Percentiles rank a stretch among this genome's conserved stretches.
Conservation (phyloP, 2,797 vertebrate species). For the Pelochelys cantorii region DNA sequence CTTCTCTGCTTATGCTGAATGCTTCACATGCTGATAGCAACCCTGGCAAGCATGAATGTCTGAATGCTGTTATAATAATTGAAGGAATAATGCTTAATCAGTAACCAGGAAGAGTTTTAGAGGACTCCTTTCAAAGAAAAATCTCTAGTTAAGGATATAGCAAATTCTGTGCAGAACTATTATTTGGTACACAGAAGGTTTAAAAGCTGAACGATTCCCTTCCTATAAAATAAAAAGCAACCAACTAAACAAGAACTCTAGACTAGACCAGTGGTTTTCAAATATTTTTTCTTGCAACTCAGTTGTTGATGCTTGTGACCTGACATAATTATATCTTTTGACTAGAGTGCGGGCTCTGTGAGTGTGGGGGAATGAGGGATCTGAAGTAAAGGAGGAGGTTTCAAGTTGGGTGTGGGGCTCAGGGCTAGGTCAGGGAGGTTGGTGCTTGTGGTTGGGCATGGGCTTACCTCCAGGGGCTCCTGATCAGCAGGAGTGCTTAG, state of each 20-base stretch:
- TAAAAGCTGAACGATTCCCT: neutral
- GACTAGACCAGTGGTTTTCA: neutral
- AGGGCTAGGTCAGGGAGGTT: too few species aligned
- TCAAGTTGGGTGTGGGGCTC: too few species aligned
- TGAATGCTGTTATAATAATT: accelerated
- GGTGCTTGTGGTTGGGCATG: too few species aligned
- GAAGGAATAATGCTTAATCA: neutral
- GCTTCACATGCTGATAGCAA: neutral
- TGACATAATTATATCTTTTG: too few species aligned
- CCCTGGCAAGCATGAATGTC: neutral
- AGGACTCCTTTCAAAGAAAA: neutral
- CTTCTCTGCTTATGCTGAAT: neutral
- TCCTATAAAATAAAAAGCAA: neutral
- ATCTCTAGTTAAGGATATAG: neutral
- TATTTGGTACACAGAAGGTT: neutral
- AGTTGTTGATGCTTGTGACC: too few species aligned
- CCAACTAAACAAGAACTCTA: neutral
- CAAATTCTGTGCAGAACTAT: neutral
- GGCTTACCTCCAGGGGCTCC: too few species aligned
- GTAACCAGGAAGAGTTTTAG: neutral
- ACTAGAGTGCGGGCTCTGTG: too few species aligned
- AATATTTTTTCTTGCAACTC: neutral
- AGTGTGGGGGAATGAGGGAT: too few species aligned
- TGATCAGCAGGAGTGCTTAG: too few species aligned
- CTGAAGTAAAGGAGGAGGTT: too few species aligned